Percentiles rank a stretch among this genome's conserved stretches.
Evolutionary conservation across 1,140 invertebrate genomes (phyloP).

Genomic region (Scaptodrosophila lebanonensis): DNA sequence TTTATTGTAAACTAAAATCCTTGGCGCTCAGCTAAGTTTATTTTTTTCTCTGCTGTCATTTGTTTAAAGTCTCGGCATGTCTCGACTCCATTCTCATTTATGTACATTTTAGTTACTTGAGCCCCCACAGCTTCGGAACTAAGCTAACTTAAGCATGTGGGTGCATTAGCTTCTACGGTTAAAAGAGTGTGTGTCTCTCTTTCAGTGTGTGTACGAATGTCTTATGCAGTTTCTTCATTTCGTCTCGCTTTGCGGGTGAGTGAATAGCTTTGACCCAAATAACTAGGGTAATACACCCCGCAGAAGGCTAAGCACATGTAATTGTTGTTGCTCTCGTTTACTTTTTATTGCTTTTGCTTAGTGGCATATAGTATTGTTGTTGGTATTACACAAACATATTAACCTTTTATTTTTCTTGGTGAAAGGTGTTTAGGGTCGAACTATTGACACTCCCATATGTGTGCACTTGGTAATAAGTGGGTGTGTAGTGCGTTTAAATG

Average conservation of each 20-base stretch:
- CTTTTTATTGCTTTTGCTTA: slow-evolving; percentile 5
- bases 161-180: slow-evolving; percentile 43
- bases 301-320: slow-evolving; percentile 38
- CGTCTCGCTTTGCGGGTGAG: slow-evolving; percentile 65
- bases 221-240: slow-evolving; percentile 68
- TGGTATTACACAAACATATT: no score
- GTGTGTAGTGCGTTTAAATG: no score
- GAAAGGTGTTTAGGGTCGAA: slow-evolving; percentile 7
- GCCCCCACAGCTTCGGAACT: slow-evolving; percentile 31
- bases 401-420: no score
- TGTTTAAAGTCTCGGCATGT: slow-evolving; percentile 18
- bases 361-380: slow-evolving; percentile 17
- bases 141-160: slow-evolving; percentile 41
- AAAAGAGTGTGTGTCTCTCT: slow-evolving; percentile 10
- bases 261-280: slow-evolving; percentile 77
- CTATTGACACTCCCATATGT: slow-evolving; percentile 28
- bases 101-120: slow-evolving; percentile 29
- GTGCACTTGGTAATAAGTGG: no score
- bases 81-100: slow-evolving; percentile 24
- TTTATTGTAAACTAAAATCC: no score
- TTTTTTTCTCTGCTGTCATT: slow-evolving; percentile 4
- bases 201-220: slow-evolving; percentile 39
- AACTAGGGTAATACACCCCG: slow-evolving; percentile 65
- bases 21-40: background rate
- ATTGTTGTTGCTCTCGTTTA: slow-evolving; percentile 39